Base-by-base conservation (phyloP, 1,140 invertebrate genomes). In the roundworm (Caenorhabditis elegans) region DNA sequence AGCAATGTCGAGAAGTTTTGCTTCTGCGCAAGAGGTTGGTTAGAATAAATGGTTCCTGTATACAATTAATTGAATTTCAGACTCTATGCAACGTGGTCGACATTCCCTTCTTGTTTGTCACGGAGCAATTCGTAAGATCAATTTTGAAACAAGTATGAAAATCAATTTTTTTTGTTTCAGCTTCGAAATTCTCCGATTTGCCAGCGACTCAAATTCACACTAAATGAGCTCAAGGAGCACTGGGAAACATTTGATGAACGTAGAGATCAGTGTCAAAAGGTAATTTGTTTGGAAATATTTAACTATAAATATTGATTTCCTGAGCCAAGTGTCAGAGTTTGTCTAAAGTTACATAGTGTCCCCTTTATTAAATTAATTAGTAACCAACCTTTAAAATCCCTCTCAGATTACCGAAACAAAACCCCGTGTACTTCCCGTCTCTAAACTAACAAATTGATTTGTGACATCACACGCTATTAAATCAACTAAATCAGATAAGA, bases 151-250 rank as follows among this genome's bases (percentile, higher is more conserved):
- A 43, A 43, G 5, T 15, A 43, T 8, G 15, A 43, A 5, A 43
- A 43, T 8, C 15, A 8, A 43, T 48, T 48, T 49, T 28, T 78
- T 43, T 75, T 43, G 5, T 87, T 90, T 75, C 85, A 91, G 90
- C 76, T 81, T 92, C 93, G 82, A 86, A 91, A 60, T 92, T 93
- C 89, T 92, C 92, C 87, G 89, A 92, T 83, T 10, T 85, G 92
- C 5, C 95, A 97, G 89, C 92, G 93, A 0, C 92, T 97, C 43
- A 93, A 94, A 34, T 97, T 95, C 90, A 94, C 94, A 79, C 93
- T 97, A 87, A 91, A 98, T n/a, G 95, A 97, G 89, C 93, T 98
- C 48, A 94, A 96, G 86, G 96, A 98, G 89, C 96, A 97, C 90
- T 92, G 96, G 84, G 96, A 98, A 89, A 97, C 95, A 0, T 97